Base-by-base conservation (phyloP, 1,140 invertebrate species). In the Laodelphax striatellus region DNA sequence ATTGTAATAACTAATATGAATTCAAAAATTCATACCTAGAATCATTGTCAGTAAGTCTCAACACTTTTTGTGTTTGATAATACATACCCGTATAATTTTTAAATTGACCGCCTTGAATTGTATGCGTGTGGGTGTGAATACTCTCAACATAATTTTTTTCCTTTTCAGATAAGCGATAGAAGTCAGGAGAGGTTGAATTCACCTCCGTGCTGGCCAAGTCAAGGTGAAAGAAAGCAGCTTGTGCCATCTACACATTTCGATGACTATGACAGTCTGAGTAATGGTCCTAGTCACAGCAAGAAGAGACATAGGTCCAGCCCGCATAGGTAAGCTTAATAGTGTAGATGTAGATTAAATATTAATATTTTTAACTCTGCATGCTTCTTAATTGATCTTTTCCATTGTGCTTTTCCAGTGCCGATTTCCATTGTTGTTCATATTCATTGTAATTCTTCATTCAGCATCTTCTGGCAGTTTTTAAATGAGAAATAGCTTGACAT, bases 251-350 rank as follows among this genome's bases (percentile, higher is more conserved):
- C 22, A 1, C 19, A 55, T 14, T 28, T 31, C n/a, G 22, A 55
- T 38, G 58, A 63, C 28, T 60, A 62, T 52, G 63, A 62, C 34
- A 55, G 14, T 21, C 31, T 58, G 17, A 77, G 77, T 50, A 74
- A 73, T 61, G 73, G 75, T 5, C 71, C 77, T 9, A 77, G 75
- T 67, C 78, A 80, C 70, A 78, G 78, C 54, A 85, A 85, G 70
- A 69, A 82, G 55, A 73, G 83, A 21, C 79, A 77, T 67, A 69
- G 79, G 59, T 74, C 77, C 19, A 81, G 79, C 63, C 80, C 80
- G 13, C 75, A 79, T 58, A 73, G 78, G 77, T 79, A 72, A 61
- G 58, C 38, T 58, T 44, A 58, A 46, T 19, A 55, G 5, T 38
- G 10, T 38, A 5, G 9, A 38, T 38, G 10, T 38, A 5, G 9